phyloP scores from a whole-genome alignment of 2,888 invertebrate species.

The Steinernema hermaphroditum region DNA sequence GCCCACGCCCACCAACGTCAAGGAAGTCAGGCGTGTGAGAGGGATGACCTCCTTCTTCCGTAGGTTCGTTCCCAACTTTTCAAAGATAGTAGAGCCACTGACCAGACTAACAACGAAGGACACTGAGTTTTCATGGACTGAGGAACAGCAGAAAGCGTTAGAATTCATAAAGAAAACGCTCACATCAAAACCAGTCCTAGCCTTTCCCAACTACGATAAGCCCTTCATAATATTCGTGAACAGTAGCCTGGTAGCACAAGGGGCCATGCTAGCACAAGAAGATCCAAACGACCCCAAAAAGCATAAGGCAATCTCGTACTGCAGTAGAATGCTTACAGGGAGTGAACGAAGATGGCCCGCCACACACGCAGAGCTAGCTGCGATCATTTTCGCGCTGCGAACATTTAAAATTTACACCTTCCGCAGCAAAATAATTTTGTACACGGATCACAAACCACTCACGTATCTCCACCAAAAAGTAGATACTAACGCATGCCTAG shows the following conservation, averaged over 20 bases:
- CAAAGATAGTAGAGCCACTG: neutral
- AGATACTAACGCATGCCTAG: conserved; percentile 27
- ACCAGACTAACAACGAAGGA: neutral
- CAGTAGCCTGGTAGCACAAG: no score
- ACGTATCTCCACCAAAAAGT: conserved; percentile 29
- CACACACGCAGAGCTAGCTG: neutral
- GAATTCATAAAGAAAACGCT: conserved; percentile 36
- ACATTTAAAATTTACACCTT: conserved; percentile 34
- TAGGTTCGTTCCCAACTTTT: neutral
- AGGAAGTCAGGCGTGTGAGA: conserved; percentile 42
- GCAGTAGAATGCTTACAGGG: neutral
- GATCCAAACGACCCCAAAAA: neutral
- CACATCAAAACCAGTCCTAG: no score
- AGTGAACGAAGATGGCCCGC: neutral
- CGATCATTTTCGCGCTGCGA: conserved; percentile 23
- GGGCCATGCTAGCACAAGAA: neutral
- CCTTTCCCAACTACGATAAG: no score
- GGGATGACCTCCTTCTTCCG: neutral
- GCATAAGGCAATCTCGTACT: neutral
- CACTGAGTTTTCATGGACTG: conserved; percentile 42
- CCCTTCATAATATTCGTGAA: no score
- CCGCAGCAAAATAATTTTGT: no score
- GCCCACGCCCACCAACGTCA: conserved; percentile 39
- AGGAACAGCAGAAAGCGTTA: conserved; percentile 39
- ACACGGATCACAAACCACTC: conserved; percentile 38